Evolutionary conservation across 1,140 invertebrate genomes (phyloP), one percentile per base, ranked within the genome.

Genomic region (Diachasma alloeum): DNA sequence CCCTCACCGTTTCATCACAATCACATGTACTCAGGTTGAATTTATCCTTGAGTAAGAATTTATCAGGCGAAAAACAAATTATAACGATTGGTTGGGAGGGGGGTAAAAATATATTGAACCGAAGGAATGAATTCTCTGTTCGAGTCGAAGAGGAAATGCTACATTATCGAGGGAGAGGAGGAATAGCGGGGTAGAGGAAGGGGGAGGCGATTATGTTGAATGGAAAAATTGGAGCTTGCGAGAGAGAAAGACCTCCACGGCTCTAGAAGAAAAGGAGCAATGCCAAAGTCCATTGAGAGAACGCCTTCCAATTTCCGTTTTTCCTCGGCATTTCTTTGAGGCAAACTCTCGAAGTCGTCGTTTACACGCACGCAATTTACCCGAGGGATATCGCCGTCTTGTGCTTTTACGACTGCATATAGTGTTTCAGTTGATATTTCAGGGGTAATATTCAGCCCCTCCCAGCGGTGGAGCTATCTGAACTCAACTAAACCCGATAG

Each of bases 341-440:
- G 19, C 24, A 63, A 63, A 53, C n/a, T 53, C 59, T 63, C 24
- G 6, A 63, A 63, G 4, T 63, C 24, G 59, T 63, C 59, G 59
- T 63, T 63, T 63, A 63, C 59, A 63, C 59, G 59, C 59, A 63
- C 59, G 19, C 59, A 31, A 63, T 63, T 63, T 26, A 63, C 59
- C 24, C 24, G 17, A 63, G 48, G 59, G 59, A 63, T 63, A 63
- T 63, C 59, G 24, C 24, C 24, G 24, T 63, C 24, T 31, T 63
- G 24, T 63, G 24, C 59, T 63, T 63, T 63, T 63, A 63, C 24
- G 24, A 31, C 59, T 24, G 22, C 59, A 63, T 63, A 63, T 24
- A 63, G 59, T 31, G 59, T 63, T 26, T 63, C 19, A 59, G 13
- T 63, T 63, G 59, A 63, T 63, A 63, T 63, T 63, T 31, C 13